Conservation (phyloP, 1,140 invertebrate species). For the Euschistus heros region DNA sequence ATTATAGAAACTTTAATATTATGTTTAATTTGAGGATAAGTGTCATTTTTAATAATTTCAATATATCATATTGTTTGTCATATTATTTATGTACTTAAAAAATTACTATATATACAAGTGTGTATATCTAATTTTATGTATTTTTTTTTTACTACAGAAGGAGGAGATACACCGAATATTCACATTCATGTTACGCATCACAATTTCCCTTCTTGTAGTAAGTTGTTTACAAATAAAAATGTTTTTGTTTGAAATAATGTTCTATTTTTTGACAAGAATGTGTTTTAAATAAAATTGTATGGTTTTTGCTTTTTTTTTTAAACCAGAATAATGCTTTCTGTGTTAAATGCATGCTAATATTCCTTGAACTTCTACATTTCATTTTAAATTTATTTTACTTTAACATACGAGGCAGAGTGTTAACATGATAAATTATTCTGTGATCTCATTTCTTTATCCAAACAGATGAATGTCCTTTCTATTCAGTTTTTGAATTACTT, state of each 20-base stretch:
- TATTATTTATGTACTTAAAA: no score
- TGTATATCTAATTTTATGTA: slow-evolving; percentile 17
- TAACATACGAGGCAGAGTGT: no score
- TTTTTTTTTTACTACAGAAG: slow-evolving; percentile 20
- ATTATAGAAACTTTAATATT: background rate
- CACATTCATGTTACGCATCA: slow-evolving; percentile 43
- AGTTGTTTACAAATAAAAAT: slow-evolving; percentile 30
- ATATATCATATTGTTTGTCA: no score
- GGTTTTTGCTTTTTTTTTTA: background rate
- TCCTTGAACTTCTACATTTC: no score
- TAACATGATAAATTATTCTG: no score
- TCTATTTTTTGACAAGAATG: background rate
- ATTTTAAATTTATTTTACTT: no score
- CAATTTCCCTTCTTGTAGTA: slow-evolving; percentile 40
- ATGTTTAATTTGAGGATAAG: background rate
- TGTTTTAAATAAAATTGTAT: slow-evolving; percentile 5
- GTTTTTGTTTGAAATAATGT: slow-evolving; percentile 4
- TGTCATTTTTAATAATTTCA: background rate
- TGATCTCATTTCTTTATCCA: no score
- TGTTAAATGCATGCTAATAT: no score
- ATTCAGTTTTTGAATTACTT: no score
- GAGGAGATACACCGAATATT: slow-evolving; percentile 41
- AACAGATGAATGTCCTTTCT: no score
- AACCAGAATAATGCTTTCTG: no score
- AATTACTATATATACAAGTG: background rate